Conservation (phyloP, 2,888 invertebrate species). For the Chalcis sispes region DNA sequence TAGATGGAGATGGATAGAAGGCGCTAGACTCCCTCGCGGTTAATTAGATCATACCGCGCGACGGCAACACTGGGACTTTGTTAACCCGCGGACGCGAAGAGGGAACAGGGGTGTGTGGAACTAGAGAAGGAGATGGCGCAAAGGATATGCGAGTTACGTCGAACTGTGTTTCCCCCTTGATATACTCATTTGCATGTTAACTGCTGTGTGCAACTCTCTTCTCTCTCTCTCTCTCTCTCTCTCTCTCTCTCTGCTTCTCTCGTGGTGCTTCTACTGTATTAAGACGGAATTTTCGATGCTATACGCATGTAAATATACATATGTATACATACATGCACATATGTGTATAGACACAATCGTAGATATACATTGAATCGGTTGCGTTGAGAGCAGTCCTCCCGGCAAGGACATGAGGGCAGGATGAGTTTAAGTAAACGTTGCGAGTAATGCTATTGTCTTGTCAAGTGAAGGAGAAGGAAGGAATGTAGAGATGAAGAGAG, state of each 20-base stretch:
- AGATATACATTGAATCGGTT: conserved; percentile 11
- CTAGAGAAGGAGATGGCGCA: too few relatives aligned
- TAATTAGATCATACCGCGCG: conserved; percentile 40
- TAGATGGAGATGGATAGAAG: neutral
- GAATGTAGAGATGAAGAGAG: too few relatives aligned
- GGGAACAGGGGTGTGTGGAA: too few relatives aligned
- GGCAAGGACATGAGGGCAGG: too few relatives aligned
- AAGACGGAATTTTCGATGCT: conserved; percentile 42
- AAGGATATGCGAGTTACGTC: conserved; percentile 27
- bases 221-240: conserved; percentile 1
- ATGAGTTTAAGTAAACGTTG: conserved; percentile 3
- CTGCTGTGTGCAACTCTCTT: neutral
- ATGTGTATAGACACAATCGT: too few relatives aligned
- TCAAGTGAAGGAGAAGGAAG: too few relatives aligned
- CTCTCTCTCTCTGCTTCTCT: neutral
- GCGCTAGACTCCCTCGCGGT: conserved; percentile 32
- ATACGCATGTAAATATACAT: neutral
- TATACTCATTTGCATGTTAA: conserved; percentile 50
- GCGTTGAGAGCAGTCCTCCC: neutral
- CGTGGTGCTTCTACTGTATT: neutral
- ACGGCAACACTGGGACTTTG: conserved; percentile 21
- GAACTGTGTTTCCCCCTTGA: conserved; percentile 33
- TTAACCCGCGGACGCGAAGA: conserved; percentile 34
- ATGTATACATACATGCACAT: too few relatives aligned
- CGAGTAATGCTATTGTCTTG: neutral